These are phyloP conservation scores for Clunio marinus DNA, from an alignment of 2,888 invertebrate genomes.

Conservation along the genomic window DNA sequence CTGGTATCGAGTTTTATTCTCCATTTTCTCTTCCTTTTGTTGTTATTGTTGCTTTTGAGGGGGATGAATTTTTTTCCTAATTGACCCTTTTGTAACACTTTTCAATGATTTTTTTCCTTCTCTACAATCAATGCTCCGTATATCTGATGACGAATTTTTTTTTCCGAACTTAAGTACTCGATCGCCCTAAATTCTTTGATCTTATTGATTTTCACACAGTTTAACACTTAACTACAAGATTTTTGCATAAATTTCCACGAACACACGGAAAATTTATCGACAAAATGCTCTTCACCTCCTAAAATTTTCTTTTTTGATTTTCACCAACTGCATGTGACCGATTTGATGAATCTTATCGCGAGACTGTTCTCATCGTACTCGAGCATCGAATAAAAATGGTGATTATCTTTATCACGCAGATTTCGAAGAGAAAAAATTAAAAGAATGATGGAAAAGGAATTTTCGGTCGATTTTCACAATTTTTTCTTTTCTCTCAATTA, in stretches of 20 bases:
- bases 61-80: not conserved
- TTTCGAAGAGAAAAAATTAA: constrained; percentile 4
- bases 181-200: not conserved
- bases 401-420: not conserved
- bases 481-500: too few species aligned
- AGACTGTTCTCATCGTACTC: not conserved
- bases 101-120: not conserved
- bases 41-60: not conserved
- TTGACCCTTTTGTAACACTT: not conserved
- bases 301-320: not conserved
- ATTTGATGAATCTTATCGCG: not conserved
- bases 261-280: not conserved
- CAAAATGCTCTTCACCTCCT: not conserved
- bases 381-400: not conserved
- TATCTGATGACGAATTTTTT: not conserved
- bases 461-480: constrained; percentile 10
- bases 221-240: not conserved
- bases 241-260: not conserved
- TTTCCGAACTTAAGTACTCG: not conserved
- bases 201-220: not conserved
- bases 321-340: not conserved
- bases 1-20: constrained; percentile 21
- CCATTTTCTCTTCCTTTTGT: constrained; percentile 27
- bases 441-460: not conserved
- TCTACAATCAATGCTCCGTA: too few species aligned